Base-by-base conservation (phyloP, 2,888 invertebrate genomes). In the Sarcophaga rosellei region DNA sequence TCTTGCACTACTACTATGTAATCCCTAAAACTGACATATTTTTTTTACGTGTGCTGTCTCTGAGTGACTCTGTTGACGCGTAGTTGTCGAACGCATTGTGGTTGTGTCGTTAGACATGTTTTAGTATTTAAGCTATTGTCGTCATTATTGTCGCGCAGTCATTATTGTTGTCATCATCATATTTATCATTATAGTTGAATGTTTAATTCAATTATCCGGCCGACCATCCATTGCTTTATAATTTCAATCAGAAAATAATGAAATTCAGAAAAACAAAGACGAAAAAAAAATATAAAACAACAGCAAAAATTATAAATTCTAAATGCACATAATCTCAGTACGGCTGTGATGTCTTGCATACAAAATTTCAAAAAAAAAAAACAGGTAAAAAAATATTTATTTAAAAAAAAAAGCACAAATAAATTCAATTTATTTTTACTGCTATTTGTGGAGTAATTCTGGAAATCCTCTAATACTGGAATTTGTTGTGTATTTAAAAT, bases 131-230 rank as follows among this genome's bases (percentile, higher is more conserved):
- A 68, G 63, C 45, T 35, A 72, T 45, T 59, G 75, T 57, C 68
- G 63, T 35, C 17, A 75, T 62, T 53, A 63, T 70, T 57, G 57
- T 17, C 66, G 35, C 2, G 8, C 35, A 35, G 35, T 35, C 35
- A 35, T 17, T 5, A 20, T 44, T 44, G 35, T 20, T 21, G 59
- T 65, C 44, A 70, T 68, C 44, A 70, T 69, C 25, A 72, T 79
- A 17, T 65, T 75, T 44, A 65, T 35, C 47, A 70, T 73, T 73
- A 81, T 53, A 74, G 47, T 53, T 73, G 85, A 78, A 69, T 82
- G 76, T 35, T 82, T 82, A 86, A 82, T 86, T 76, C 74, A 86
- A 86, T 86, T 82, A 80, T 69, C 35, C 35, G 35, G 35, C 35
- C 35, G 35, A 2, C 35, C 8, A 35, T 35, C 78, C 63, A 82